Evolutionary conservation across 2,888 invertebrate genomes (phyloP), one percentile per base, ranked within the genome.

Genomic region (Eristalis arbustorum): DNA sequence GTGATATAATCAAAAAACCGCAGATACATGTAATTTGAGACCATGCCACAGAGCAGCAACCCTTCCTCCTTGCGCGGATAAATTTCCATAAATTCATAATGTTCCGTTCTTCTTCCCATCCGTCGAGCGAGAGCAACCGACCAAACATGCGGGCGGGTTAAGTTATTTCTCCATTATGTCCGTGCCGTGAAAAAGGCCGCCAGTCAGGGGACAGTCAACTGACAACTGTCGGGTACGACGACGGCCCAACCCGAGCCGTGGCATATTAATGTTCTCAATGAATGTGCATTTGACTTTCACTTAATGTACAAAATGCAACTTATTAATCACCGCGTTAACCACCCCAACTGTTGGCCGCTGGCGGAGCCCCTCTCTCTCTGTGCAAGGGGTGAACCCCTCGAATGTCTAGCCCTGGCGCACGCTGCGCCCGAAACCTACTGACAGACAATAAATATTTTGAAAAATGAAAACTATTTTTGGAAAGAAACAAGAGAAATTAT

Each of bases 401-500:
- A 57, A n/a, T n/a, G n/a, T n/a, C n/a, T n/a, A n/a, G n/a, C n/a
- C n/a, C 61, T 18, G 49, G 63, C 69, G 57, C 63, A 64, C 69
- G 72, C 56, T 69, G 40, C 34, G 40, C 64, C 71, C 71, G 22
- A 78, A 87, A 87, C 78, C 83, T 79, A 83, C 82, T 83, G 87
- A 87, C 87, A 87, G 83, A 78, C 78, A 83, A 87, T 87, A 87
- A 87, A 87, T 83, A 87, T 83, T 87, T 87, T 87, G 87, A 83
- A 79, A 87, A 87, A 87, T 87, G 57, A 78, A 87, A 83, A 83
- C 82, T 83, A 83, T 83, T 83, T 83, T 62, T 42, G 73, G 78
- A 74, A 73, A 84, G 69, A 28, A 34, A 68, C 4, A 56, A 59
- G 67, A 63, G 73, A 31, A 31, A 31, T 10, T 5, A 77, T 68